Evolutionary conservation across 2,888 invertebrate genomes (phyloP), one percentile per base, ranked within the genome.

Genomic region (Eupithecia dodoneata): DNA sequence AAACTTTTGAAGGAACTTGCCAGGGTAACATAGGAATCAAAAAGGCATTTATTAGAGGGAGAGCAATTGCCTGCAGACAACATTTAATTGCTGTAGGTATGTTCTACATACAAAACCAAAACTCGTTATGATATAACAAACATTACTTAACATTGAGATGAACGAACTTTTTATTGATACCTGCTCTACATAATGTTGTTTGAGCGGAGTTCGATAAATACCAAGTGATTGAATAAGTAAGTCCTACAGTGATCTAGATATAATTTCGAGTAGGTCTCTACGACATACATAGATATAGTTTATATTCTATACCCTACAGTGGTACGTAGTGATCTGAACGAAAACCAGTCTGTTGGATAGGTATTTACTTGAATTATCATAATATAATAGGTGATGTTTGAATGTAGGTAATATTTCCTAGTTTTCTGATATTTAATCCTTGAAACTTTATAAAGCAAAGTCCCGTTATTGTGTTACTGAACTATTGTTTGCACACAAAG

Each of bases 361-460:
- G 55, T 59, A 18, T 18, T 59, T 18, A 30, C 18, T 63, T 63
- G 10, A 30, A 63, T 63, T 30, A 5, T 30, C 4, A 63, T 30
- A 63, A 63, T 63, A 42, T 7, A 42, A 15, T 41, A 66, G 13
- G 15, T 15, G 15, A 41, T 65, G 41, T 66, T 42, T 18, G 18
- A 66, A 66, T 13, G 66, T 66, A 42, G 6, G 41, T 73, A 42
- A 41, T 70, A 78, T 81, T 83, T 81, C 81, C 80, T 82, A 75
- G 80, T 81, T 79, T 77, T 77, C 79, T 79, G 83, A 79, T 80
- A 77, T 80, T 76, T 81, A 76, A 83, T 85, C 87, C 87, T 87
- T 87, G 83, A 84, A 81, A 80, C 85, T 86, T 84, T 85, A 86
- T 86, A 80, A 82, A 82, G 79, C 73, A 71, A 79, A 85, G 80